These are phyloP conservation scores for Leptura quadrifasciata DNA, from an alignment of 2,888 invertebrate genomes.

Conservation along the genomic window DNA sequence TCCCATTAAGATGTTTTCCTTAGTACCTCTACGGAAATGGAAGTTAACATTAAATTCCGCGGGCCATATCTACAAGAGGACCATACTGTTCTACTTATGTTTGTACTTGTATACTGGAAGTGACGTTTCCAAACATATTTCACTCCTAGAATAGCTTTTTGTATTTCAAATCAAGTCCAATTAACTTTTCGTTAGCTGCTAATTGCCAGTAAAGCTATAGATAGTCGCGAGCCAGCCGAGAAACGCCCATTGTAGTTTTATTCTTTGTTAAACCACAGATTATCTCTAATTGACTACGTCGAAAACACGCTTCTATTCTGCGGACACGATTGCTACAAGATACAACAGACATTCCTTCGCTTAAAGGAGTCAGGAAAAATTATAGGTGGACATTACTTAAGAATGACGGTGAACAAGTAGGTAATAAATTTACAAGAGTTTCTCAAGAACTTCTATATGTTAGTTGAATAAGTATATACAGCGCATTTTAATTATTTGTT, in stretches of 20 bases:
- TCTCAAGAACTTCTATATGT: no score
- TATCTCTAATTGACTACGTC: constrained; percentile 1
- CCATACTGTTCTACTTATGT: no score
- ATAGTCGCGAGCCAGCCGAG: neutral
- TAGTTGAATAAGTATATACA: no score
- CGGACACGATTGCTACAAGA: neutral
- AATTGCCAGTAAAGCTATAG: constrained; percentile 3
- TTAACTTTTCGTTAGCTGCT: neutral
- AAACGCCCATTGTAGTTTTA: neutral
- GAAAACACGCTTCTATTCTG: neutral
- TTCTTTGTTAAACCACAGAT: neutral
- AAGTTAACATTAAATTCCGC: no score
- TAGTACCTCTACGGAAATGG: no score
- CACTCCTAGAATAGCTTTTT: neutral
- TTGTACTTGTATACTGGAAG: neutral
- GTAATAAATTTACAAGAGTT: no score
- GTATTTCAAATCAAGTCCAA: neutral
- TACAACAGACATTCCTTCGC: neutral
- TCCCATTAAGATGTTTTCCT: no score
- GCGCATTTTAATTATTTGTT: no score
- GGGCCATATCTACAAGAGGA: no score
- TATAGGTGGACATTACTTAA: neutral
- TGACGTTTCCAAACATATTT: neutral
- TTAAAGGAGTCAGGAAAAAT: neutral
- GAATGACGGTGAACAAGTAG: no score